Base-by-base conservation (phyloP, 2,888 invertebrate species). In the Eudiplozoon nipponicum region DNA sequence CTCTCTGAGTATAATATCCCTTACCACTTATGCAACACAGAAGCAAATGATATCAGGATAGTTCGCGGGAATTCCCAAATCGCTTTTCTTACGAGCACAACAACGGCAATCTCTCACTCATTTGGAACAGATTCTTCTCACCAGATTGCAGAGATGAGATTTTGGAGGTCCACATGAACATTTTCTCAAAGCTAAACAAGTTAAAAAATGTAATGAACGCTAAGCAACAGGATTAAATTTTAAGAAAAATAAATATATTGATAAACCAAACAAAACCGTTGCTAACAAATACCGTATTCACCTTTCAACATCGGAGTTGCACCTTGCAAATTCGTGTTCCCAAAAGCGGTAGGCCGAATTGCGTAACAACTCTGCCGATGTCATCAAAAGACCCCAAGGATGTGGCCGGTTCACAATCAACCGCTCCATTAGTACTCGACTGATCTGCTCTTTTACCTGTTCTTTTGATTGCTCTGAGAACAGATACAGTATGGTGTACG, bases 241-340 rank as follows among this genome's bases (percentile, higher is more conserved):
- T 19, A 18, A 18, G 22, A 28, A 22, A 38, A 28, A 17, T 18
- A 11, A 17, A 20, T 22, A 36, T 18, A 19, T n/a, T n/a, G n/a
- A n/a, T n/a, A n/a, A n/a, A n/a, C n/a, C n/a, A n/a, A n/a, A n/a
- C n/a, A n/a, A n/a, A n/a, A n/a, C n/a, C n/a, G n/a, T n/a, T n/a
- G n/a, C n/a, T n/a, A n/a, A 31, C 5, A 31, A 31, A 15, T 31
- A 31, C 17, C n/a, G n/a, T n/a, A 67, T 73, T 69, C 61, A 81
- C 80, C 86, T 86, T 64, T 86, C 84, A 51, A 98, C 90, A 63
- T 98, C 94, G 1, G 90, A 84, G 17, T 94, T 90, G 61, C 94
- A 98, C 54, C 84, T 81, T 1, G 94, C 90, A 62, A 98, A 98
- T 54, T 94, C 86, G 54, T 94, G 90, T 47, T 72, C 71, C 90